A percentile compares a stretch with the other conserved stretches of the same genome.
These are phyloP conservation scores for Pluvianellus socialis DNA, from an alignment of 2,113 vertebrate species.

Conservation along the genomic window DNA sequence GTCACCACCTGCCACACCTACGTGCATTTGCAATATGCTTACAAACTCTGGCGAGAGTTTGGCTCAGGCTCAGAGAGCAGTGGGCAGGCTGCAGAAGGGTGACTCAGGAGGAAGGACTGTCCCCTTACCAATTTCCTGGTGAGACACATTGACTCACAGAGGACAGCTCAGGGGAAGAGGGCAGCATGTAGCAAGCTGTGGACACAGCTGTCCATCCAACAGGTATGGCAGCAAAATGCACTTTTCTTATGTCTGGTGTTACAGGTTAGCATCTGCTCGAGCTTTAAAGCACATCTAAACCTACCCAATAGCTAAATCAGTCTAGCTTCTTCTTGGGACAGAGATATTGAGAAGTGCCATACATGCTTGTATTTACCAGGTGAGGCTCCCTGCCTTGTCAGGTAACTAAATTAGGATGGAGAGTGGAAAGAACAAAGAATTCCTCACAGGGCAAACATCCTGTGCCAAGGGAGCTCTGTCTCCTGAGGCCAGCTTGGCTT, in stretches of 20 bases:
- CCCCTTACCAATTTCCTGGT: background rate
- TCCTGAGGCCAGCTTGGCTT: background rate
- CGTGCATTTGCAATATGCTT: fast-evolving
- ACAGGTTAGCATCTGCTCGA: background rate
- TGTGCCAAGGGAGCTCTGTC: background rate
- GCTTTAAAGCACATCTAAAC: background rate
- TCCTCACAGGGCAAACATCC: background rate
- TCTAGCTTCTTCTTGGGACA: background rate
- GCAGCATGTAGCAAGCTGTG: background rate
- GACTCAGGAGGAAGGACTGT: background rate
- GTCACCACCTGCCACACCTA: background rate
- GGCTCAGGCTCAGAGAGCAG: background rate
- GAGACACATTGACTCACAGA: background rate
- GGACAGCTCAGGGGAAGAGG: background rate
- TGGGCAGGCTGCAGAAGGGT: background rate
- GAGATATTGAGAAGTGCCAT: background rate
- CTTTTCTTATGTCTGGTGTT: background rate
- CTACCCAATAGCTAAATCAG: background rate
- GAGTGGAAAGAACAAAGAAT: background rate
- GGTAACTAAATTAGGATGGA: background rate
- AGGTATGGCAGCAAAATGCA: background rate
- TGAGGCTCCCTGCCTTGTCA: background rate
- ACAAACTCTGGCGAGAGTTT: background rate
- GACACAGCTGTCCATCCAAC: background rate
- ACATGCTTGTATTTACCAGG: background rate